Evolutionary conservation across 2,888 invertebrate genomes (phyloP), one percentile per base, ranked within the genome.

Genomic region (Catocala fraxini): DNA sequence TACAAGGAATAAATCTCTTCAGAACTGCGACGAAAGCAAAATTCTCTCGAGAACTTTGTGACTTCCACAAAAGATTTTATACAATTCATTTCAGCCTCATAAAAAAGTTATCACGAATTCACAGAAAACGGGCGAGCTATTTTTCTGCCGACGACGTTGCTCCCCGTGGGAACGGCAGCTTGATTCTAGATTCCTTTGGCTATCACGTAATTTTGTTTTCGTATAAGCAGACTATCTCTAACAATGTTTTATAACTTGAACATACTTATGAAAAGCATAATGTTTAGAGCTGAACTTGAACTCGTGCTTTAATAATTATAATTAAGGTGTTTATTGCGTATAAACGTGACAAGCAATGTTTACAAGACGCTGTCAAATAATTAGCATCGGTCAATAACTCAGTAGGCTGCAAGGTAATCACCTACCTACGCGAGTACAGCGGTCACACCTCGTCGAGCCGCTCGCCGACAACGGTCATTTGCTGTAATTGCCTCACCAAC

Each of bases 101-200:
- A 92, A 92, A 92, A 91, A 92, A 91, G 89, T 92, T 91, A 92
- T 91, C 90, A 89, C 88, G 84, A 84, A 89, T 91, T 91, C 90
- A 87, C 89, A 90, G 91, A 88, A 90, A 89, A 87, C 87, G 86
- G 83, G 83, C 80, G 83, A 85, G 91, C 87, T 90, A 90, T 90
- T 92, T 91, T 90, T 88, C 89, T 88, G 88, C 84, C 87, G 84
- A 76, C 84, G 85, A 85, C 83, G 80, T 77, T 77, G 81, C 74
- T 83, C 84, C 87, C 86, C 86, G 87, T 89, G 92, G 90, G 91
- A 90, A 88, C 84, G 78, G 71, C 77, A 81, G 82, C 83, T 86
- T 83, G 83, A 87, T 87, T 65, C 56, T 65, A 62, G 60, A 75
- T 76, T 53, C 55, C 43, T 52, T 56, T 48, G 46, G 54, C 49